Percentiles rank a stretch among this genome's conserved stretches.
Conservation (phyloP, 2,888 invertebrate species). For the Tethea ocularis region DNA sequence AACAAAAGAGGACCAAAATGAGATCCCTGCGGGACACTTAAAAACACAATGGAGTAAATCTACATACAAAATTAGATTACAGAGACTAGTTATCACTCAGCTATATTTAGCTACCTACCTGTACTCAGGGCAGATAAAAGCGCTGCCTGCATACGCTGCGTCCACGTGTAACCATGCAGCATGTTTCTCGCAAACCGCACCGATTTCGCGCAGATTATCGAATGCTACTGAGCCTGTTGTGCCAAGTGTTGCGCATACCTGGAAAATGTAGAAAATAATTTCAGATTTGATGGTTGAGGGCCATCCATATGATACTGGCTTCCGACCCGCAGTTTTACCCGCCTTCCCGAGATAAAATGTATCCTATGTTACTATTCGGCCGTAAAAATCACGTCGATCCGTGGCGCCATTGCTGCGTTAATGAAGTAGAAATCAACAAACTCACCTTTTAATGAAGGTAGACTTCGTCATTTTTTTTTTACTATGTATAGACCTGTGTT, state of each 20-base stretch:
- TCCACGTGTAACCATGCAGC: constrained; percentile 98
- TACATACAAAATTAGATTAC: constrained; percentile 6
- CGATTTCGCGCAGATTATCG: constrained; percentile 91
- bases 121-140: constrained; percentile 98
- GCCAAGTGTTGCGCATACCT: constrained; percentile 98
- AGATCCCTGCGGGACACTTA: not conserved
- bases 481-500: too few species aligned
- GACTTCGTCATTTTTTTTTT: too few species aligned
- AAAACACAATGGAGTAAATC: not conserved
- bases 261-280: constrained; percentile 22
- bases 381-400: too few species aligned
- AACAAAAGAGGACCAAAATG: not conserved
- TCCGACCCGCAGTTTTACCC: too few species aligned
- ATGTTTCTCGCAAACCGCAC: constrained; percentile 88
- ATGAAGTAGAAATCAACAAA: too few species aligned
- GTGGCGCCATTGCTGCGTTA: too few species aligned
- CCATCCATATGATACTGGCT: too few species aligned
- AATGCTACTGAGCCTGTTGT: constrained; percentile 99
- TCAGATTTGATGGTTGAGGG: too few species aligned
- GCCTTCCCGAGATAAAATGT: too few species aligned
- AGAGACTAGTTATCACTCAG: too few species aligned
- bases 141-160: constrained; percentile 98
- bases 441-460: too few species aligned
- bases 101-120: constrained; percentile 47
- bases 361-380: too few species aligned